These are phyloP conservation scores for Caprella mutica DNA, from an alignment of 2,888 invertebrate species.

Conservation along the genomic window DNA sequence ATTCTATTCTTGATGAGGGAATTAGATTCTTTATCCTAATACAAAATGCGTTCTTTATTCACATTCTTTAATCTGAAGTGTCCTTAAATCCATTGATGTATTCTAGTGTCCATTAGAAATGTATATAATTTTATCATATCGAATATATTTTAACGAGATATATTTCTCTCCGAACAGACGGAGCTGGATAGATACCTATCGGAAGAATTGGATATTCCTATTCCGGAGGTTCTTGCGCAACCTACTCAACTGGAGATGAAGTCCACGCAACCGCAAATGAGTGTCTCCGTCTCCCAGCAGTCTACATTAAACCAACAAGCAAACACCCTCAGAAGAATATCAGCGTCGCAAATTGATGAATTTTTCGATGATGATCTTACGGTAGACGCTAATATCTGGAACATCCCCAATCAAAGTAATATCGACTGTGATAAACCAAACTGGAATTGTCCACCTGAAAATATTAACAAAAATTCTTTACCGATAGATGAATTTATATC, in stretches of 20 bases:
- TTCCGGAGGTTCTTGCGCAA: neutral
- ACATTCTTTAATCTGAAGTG: too few relatives aligned
- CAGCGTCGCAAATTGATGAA: slow-evolving; percentile 54
- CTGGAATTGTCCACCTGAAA: slow-evolving; percentile 4
- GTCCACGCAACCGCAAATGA: neutral
- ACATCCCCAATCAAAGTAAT: slow-evolving; percentile 35
- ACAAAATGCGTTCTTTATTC: too few relatives aligned
- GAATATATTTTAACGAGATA: too few relatives aligned
- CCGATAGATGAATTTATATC: neutral
- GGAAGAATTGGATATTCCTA: neutral
- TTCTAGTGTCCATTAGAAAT: too few relatives aligned
- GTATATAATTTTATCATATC: too few relatives aligned
- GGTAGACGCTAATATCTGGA: slow-evolving; percentile 4
- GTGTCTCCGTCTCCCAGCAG: too few relatives aligned
- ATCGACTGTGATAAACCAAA: neutral
- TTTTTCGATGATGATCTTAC: slow-evolving; percentile 45
- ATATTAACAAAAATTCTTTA: slow-evolving; percentile 6
- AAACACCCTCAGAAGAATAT: slow-evolving; percentile 43
- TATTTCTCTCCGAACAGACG: too few relatives aligned
- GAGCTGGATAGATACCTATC: slow-evolving; percentile 7
- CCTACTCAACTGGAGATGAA: neutral
- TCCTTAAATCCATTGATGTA: too few relatives aligned
- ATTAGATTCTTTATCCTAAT: too few relatives aligned
- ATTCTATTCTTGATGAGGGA: too few relatives aligned
- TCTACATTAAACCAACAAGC: neutral